Conservation (phyloP, 2,113 vertebrate genomes). For the Austrofundulus limnaeus region DNA sequence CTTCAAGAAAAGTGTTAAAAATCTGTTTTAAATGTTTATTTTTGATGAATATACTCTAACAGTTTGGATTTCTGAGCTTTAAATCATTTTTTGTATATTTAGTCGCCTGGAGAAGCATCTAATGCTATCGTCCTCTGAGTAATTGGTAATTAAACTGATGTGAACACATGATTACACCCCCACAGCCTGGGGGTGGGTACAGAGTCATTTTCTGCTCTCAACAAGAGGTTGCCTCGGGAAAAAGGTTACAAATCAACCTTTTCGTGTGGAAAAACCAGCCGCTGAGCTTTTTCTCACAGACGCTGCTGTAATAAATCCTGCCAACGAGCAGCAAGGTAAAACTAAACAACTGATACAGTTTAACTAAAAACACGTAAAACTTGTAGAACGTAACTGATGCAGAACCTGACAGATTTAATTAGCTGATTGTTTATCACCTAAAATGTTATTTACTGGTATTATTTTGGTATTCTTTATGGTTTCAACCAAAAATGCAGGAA, state of each 20-base stretch:
- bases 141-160: conserved; percentile 31
- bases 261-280: conserved; percentile 1
- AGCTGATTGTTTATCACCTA: neutral
- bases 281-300: neutral
- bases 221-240: neutral
- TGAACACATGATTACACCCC: conserved; percentile 19
- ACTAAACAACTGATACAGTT: neutral
- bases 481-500: too few relatives aligned
- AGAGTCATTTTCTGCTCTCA: conserved; percentile 10
- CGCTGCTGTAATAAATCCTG: neutral
- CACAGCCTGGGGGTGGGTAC: neutral
- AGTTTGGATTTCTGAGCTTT: neutral
- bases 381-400: too few relatives aligned
- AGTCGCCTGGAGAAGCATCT: neutral
- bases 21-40: neutral
- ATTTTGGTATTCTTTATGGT: too few relatives aligned
- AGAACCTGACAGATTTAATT: too few relatives aligned
- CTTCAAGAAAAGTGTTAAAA: conserved; percentile 20
- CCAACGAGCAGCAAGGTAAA: too few relatives aligned
- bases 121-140: conserved; percentile 4
- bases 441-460: neutral
- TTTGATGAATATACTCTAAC: neutral
- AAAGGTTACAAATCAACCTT: conserved; percentile 1
- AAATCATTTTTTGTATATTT: neutral
- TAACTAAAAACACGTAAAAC: neutral